These are phyloP conservation scores for Drosophila nikananu DNA, from an alignment of 1,140 invertebrate species.

Conservation along the genomic window DNA sequence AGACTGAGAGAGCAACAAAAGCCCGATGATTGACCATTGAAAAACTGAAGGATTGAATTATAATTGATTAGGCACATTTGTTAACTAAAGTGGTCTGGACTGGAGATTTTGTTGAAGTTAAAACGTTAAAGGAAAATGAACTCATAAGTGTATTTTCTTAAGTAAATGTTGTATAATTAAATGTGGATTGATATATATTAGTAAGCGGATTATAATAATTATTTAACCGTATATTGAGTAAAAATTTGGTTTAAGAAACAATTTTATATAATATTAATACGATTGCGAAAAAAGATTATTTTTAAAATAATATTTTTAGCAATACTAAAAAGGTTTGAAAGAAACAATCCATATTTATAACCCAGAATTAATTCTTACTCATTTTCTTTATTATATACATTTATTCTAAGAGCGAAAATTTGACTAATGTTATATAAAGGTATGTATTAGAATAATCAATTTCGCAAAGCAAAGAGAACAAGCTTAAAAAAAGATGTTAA, in stretches of 20 bases:
- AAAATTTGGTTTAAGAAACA: not conserved
- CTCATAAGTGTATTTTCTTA: not conserved
- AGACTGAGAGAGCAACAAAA: not conserved
- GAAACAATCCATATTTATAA: not conserved
- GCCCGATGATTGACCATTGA: slow-evolving; percentile 12
- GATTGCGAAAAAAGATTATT: not conserved
- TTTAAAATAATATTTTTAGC: too few relatives aligned
- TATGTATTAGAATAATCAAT: too few relatives aligned
- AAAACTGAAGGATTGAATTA: slow-evolving; percentile 10
- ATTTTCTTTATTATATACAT: not conserved
- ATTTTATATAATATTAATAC: too few relatives aligned
- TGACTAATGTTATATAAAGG: too few relatives aligned
- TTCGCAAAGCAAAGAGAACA: too few relatives aligned
- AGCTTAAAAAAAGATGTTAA: too few relatives aligned
- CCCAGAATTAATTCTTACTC: too few relatives aligned
- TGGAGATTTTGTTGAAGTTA: not conserved
- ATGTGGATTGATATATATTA: not conserved
- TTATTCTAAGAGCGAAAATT: too few relatives aligned
- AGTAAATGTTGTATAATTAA: not conserved
- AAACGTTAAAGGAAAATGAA: too few relatives aligned
- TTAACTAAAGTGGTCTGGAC: slow-evolving; percentile 6
- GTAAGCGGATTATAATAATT: not conserved
- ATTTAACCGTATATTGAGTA: not conserved
- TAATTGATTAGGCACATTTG: slow-evolving; percentile 19
- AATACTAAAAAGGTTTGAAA: not conserved